A percentile compares a stretch with the other conserved stretches of the same genome.
Conservation (phyloP, 35 echinoderm and acorn worm genomes). For the Apostichopus californicus region DNA sequence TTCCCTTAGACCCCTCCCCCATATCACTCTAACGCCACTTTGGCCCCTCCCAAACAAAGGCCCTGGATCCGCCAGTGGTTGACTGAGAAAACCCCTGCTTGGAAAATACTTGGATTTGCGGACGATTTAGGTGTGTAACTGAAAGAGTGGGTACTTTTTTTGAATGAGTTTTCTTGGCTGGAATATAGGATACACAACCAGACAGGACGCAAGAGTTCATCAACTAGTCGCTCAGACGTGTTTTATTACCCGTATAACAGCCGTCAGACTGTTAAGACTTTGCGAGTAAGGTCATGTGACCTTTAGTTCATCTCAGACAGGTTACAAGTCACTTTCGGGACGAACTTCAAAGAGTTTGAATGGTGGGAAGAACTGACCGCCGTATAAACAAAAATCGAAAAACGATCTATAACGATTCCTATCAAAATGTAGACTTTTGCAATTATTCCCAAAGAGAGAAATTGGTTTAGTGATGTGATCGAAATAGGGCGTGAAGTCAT, state of each 20-base stretch:
- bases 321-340: neutral
- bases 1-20: too few species aligned
- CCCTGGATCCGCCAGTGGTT: too few species aligned
- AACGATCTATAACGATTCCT: neutral
- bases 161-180: too few species aligned
- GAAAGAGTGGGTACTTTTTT: too few species aligned
- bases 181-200: too few species aligned
- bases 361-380: slow-evolving; percentile 14
- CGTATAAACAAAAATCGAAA: neutral
- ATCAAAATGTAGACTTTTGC: neutral
- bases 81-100: too few species aligned
- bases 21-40: too few species aligned
- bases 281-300: neutral
- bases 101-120: too few species aligned
- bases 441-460: neutral
- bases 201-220: too few species aligned
- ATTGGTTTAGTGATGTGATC: neutral
- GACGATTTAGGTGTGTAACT: too few species aligned
- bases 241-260: slow-evolving; percentile 1
- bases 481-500: too few species aligned
- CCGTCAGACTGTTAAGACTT: neutral
- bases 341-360: neutral
- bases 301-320: neutral
- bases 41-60: too few species aligned
- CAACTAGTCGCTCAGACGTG: neutral